These are phyloP conservation scores for Dryococelus australis DNA, from an alignment of 2,888 invertebrate genomes.

Conservation along the genomic window DNA sequence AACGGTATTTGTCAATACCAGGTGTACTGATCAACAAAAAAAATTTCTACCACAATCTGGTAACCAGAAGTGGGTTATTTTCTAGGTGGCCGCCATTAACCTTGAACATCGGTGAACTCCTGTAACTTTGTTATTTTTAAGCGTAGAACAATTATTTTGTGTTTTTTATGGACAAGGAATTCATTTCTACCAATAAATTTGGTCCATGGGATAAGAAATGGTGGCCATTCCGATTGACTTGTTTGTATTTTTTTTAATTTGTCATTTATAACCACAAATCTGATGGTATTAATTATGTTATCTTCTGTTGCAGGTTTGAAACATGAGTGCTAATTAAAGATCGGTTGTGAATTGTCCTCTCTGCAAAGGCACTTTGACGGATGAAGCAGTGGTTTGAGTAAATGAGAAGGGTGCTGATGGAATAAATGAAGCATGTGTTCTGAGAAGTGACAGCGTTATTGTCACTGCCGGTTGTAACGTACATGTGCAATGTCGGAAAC, in stretches of 20 bases:
- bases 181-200: neutral
- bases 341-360: neutral
- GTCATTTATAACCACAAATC: neutral
- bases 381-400: neutral
- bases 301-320: neutral
- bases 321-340: neutral
- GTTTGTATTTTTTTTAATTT: neutral
- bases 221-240: neutral
- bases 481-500: too few species aligned
- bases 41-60: too few species aligned
- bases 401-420: neutral
- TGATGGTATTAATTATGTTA: neutral
- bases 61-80: too few species aligned
- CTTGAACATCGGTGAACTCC: too few species aligned
- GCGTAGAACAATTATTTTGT: too few species aligned
- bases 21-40: too few species aligned
- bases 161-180: too few species aligned
- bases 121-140: too few species aligned
- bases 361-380: neutral
- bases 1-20: too few species aligned
- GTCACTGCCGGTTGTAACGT: neutral
- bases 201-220: neutral
- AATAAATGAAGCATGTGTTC: neutral
- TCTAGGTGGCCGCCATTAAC: too few species aligned
- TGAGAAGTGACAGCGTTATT: constrained; percentile 11